Percentiles rank a stretch among this genome's conserved stretches.
Conservation (phyloP, 2,888 invertebrate genomes). For the Xestia ashworthii region DNA sequence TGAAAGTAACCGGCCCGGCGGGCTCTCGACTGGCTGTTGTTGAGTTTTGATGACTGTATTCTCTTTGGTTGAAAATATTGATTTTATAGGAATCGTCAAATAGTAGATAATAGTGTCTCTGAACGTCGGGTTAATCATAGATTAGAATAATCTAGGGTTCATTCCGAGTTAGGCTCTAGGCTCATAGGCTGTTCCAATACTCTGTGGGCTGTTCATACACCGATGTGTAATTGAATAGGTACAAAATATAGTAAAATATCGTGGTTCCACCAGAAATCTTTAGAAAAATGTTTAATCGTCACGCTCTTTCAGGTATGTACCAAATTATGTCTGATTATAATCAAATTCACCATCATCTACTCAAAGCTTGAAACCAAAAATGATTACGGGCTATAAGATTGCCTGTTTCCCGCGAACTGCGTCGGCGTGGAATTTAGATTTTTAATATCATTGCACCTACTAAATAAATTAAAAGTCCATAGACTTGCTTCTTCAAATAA, state of each 20-base stretch:
- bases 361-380: no score
- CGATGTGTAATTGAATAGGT: neutral
- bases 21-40: no score
- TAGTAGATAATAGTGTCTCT: neutral
- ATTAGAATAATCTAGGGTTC: no score
- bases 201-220: neutral
- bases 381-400: no score
- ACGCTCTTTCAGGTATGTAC: neutral
- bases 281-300: neutral
- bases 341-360: no score
- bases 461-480: no score
- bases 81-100: neutral
- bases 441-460: no score
- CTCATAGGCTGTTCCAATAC: no score
- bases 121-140: neutral
- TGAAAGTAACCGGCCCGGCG: no score
- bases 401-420: no score
- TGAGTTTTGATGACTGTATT: neutral
- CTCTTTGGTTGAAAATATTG: conserved; percentile 14
- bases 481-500: neutral
- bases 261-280: neutral
- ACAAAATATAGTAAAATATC: neutral
- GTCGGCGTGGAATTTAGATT: no score
- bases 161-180: neutral
- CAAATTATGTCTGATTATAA: neutral